A percentile compares a stretch with the other conserved stretches of the same genome.
phyloP scores from a whole-genome alignment of 2,888 invertebrate species.

The Candidula unifasciata region DNA sequence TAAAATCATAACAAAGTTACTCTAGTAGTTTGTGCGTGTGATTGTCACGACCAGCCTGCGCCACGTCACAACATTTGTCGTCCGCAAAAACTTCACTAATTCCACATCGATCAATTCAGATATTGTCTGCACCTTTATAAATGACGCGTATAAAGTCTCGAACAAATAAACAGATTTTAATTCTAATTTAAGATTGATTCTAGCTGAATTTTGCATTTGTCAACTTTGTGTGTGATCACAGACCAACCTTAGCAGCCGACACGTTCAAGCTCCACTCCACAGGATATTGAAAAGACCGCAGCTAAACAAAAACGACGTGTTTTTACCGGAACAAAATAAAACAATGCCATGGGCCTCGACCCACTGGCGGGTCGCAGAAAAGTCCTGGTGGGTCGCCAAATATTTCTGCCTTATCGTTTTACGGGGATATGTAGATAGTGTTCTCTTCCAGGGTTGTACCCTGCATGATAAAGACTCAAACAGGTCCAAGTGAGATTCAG shows the following conservation, averaged over 20 bases:
- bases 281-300: slow-evolving; percentile 22
- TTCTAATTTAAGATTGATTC: not conserved
- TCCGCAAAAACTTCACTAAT: not conserved
- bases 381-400: too few species aligned
- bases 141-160: not conserved
- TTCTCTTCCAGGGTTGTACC: too few species aligned
- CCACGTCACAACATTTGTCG: not conserved
- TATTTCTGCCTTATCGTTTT: too few species aligned
- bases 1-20: too few species aligned
- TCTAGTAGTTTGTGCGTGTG: too few species aligned
- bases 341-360: too few species aligned
- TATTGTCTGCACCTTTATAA: not conserved
- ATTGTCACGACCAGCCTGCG: too few species aligned
- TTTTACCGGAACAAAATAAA: not conserved
- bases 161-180: not conserved
- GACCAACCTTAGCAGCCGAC: not conserved
- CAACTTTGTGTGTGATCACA: not conserved
- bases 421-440: too few species aligned
- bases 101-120: not conserved
- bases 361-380: too few species aligned
- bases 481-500: too few species aligned
- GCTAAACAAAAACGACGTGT: not conserved
- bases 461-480: too few species aligned
- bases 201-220: not conserved
- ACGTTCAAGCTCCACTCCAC: slow-evolving; percentile 15